Evolutionary conservation across 2,888 invertebrate species (phyloP), one percentile per base, ranked within the genome.

Genomic region (Clanis bilineata): DNA sequence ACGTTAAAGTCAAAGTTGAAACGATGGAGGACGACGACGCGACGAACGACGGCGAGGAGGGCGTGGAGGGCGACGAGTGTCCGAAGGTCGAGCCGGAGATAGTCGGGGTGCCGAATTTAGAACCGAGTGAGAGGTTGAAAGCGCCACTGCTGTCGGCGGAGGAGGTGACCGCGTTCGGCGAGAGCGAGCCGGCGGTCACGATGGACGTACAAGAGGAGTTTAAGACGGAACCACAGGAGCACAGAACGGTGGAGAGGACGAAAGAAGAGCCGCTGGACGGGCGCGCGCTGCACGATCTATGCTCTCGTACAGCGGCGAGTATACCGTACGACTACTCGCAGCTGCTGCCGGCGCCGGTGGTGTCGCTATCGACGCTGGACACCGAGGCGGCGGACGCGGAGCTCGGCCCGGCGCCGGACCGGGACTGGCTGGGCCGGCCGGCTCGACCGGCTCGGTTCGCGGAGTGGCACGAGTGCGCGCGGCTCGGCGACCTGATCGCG

Each of bases 391-490:
- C 64, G 1, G 62, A 64, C 25, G 56, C 25, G 38, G 36, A n/a
- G n/a, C n/a, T n/a, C n/a, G n/a, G n/a, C 12, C 36, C 36, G 1
- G 12, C 1, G 12, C 2, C 18, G 36, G 36, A 4, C 18, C 65
- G 82, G 28, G 86, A 86, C 69, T 72, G 58, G 60, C 68, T 87
- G 23, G 83, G 80, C 32, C 80, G 90, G 41, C 89, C 90, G 5
- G 43, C 55, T 22, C 72, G 83, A 2, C 69, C 80, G 2, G 61
- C 66, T 15, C 93, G 93, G 79, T 99, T 98, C 93, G 94, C 96
- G 71, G 97, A 98, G 92, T 99, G 98, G 98, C 96, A 98, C 87
- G 96, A 98, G 92, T 95, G 97, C 82, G 94, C 96, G 64, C 94
- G 94, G 76, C 94, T 96, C 80, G 96, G 95, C 80, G 96, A 96